phyloP scores from a whole-genome alignment of 2,888 invertebrate genomes.

The Drosophila aldrichi region DNA sequence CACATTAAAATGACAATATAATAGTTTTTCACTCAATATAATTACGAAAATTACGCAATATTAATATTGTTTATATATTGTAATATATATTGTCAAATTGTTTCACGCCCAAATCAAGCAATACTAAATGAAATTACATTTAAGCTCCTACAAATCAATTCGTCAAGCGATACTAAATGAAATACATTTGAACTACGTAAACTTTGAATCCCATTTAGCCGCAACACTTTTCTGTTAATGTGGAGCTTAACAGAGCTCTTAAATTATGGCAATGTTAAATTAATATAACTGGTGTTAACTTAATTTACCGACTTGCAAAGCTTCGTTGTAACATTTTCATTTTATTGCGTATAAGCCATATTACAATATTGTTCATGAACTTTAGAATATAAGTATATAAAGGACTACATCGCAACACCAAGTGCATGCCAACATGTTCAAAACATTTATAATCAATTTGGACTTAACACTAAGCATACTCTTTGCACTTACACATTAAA shows the following conservation, averaged over 20 bases:
- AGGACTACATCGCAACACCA: constrained; percentile 64
- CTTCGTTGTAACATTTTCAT: constrained; percentile 56
- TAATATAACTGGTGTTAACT: background rate
- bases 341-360: constrained; percentile 66
- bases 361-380: constrained; percentile 64
- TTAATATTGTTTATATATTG: too few relatives aligned
- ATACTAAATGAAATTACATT: too few relatives aligned
- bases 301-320: background rate
- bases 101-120: too few relatives aligned
- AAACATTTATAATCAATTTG: constrained; percentile 64
- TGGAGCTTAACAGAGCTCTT: background rate
- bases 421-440: constrained; percentile 69
- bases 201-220: too few relatives aligned
- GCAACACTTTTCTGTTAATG: background rate
- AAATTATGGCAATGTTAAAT: background rate
- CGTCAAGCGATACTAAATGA: too few relatives aligned
- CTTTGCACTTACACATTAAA: constrained; percentile 53
- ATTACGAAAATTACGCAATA: too few relatives aligned
- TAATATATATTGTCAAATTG: too few relatives aligned
- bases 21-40: too few relatives aligned
- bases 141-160: too few relatives aligned
- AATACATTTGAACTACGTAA: too few relatives aligned
- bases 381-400: constrained; percentile 62
- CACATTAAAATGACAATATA: background rate
- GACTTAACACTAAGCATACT: constrained; percentile 52